A percentile compares a stretch with the other conserved stretches of the same genome.
These are phyloP conservation scores for Acronicta psi DNA, from an alignment of 2,888 invertebrate genomes.

Conservation along the genomic window DNA sequence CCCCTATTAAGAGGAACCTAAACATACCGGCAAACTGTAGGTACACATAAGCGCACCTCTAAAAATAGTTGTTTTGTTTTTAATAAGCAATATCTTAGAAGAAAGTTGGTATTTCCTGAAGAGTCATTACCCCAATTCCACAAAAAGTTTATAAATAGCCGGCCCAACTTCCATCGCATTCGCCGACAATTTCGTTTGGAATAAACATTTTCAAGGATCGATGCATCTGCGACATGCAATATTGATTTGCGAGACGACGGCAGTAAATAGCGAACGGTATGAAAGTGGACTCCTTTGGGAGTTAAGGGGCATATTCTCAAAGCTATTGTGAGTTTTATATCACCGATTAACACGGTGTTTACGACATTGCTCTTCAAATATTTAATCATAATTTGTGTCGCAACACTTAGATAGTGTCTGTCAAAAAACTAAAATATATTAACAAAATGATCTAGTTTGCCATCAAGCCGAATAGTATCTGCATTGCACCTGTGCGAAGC, in stretches of 20 bases:
- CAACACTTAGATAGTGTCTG: too few relatives aligned
- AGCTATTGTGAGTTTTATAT: slow-evolving; percentile 47
- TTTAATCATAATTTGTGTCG: too few relatives aligned
- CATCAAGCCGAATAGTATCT: too few relatives aligned
- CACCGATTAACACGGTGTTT: slow-evolving; percentile 4
- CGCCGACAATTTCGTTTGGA: slow-evolving; percentile 62
- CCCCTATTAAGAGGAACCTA: too few relatives aligned
- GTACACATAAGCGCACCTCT: too few relatives aligned
- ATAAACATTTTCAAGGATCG: slow-evolving; percentile 66
- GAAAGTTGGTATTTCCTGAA: background rate
- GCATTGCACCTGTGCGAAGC: too few relatives aligned
- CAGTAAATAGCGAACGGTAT: slow-evolving; percentile 81
- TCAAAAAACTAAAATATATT: too few relatives aligned
- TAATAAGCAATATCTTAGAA: background rate
- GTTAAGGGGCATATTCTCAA: slow-evolving; percentile 63
- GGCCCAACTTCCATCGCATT: slow-evolving; percentile 12
- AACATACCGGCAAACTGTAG: too few relatives aligned
- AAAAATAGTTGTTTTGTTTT: too few relatives aligned
- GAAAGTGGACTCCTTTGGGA: slow-evolving; percentile 78
- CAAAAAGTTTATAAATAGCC: slow-evolving; percentile 33
- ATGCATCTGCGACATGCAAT: slow-evolving; percentile 77
- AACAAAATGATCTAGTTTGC: too few relatives aligned
- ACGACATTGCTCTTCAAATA: background rate
- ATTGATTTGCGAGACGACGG: slow-evolving; percentile 81
- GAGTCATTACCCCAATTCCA: background rate